A percentile compares a stretch with the other conserved stretches of the same genome.
Conservation (phyloP, 2,888 invertebrate genomes). For the Crematogaster levior region DNA sequence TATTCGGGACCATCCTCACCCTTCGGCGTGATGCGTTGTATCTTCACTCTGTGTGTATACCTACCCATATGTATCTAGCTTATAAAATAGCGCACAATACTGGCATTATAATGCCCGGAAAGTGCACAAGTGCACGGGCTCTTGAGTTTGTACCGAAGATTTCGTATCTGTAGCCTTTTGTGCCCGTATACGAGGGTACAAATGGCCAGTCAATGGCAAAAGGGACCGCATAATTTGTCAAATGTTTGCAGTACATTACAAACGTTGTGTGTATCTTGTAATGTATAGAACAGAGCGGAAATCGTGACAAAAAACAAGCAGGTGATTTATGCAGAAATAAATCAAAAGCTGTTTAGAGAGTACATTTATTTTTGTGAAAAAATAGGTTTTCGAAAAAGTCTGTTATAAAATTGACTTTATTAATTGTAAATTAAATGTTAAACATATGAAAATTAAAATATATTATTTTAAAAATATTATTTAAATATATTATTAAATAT, state of each 20-base stretch:
- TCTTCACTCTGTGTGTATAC: conserved; percentile 60
- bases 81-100: conserved; percentile 76
- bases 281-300: background rate
- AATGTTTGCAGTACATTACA: conserved; percentile 7
- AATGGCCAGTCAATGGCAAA: conserved; percentile 79
- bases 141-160: conserved; percentile 83
- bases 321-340: background rate
- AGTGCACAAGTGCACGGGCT: conserved; percentile 79
- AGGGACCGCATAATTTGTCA: conserved; percentile 27
- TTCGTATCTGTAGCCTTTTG: conserved; percentile 74
- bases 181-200: conserved; percentile 68
- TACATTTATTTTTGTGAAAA: background rate
- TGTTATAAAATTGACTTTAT: background rate
- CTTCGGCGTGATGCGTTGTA: conserved; percentile 63
- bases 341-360: background rate
- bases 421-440: background rate
- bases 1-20: conserved; percentile 60
- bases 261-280: background rate
- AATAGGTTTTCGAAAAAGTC: background rate
- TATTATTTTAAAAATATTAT: no score
- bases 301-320: background rate
- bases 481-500: no score
- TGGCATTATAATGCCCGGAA: conserved; percentile 63
- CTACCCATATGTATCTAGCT: conserved; percentile 77
- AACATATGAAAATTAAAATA: no score